A percentile compares a stretch with the other conserved stretches of the same genome.
phyloP scores from a whole-genome alignment of 2,797 vertebrate genomes.

The Botia almorhae region DNA sequence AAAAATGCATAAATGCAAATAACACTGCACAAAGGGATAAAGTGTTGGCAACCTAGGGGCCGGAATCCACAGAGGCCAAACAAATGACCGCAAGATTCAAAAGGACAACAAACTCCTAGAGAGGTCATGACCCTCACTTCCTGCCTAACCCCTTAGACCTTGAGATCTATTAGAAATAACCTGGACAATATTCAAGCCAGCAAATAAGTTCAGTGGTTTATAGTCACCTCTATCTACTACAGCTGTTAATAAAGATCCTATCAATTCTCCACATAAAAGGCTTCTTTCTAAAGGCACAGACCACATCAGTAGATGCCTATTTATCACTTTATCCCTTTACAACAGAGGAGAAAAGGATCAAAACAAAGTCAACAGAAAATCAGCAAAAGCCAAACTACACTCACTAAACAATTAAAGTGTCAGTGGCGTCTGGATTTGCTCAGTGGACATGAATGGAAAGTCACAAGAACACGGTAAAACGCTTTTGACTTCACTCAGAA shows the following conservation, averaged over 20 bases:
- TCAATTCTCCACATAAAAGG: conserved; percentile 29
- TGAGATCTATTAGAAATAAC: background rate
- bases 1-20: too few relatives aligned
- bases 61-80: too few relatives aligned
- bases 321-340: conserved; percentile 38
- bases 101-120: too few relatives aligned
- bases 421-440: conserved; percentile 37
- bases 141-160: background rate
- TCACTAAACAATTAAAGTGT: conserved; percentile 55
- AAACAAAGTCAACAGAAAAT: conserved; percentile 47
- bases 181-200: background rate
- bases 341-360: conserved; percentile 42
- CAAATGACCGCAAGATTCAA: too few relatives aligned
- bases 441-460: conserved; percentile 22
- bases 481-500: conserved; percentile 36
- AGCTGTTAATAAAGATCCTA: conserved; percentile 6
- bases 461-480: background rate
- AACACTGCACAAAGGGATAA: too few relatives aligned
- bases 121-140: too few relatives aligned
- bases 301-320: conserved; percentile 35
- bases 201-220: background rate
- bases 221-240: background rate
- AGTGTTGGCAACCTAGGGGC: too few relatives aligned
- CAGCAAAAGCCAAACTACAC: conserved; percentile 46
- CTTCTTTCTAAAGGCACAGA: conserved; percentile 15